phyloP scores from a whole-genome alignment of 1,140 invertebrate species.

The Chionoecetes opilio region DNA sequence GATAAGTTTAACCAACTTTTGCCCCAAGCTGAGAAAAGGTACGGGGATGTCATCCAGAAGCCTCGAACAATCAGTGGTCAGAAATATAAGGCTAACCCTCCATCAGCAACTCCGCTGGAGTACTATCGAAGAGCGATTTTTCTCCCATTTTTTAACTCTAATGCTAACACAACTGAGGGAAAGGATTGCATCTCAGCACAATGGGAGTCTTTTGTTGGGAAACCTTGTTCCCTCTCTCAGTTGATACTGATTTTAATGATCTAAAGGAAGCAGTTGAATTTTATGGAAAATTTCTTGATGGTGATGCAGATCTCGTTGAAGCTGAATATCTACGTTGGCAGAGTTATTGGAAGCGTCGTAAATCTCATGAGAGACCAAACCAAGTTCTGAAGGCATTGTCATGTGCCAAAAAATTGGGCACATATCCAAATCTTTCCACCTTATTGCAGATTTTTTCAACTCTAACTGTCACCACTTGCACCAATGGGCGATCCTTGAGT shows the following conservation, averaged over 20 bases:
- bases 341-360: constrained; percentile 39
- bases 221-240: constrained; percentile 4
- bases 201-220: constrained; percentile 31
- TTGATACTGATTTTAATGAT: background rate
- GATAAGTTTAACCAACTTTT: background rate
- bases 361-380: constrained; percentile 31
- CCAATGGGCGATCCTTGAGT: constrained; percentile 8
- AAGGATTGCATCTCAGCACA: constrained; percentile 29
- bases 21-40: constrained; percentile 2
- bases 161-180: constrained; percentile 32
- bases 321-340: constrained; percentile 29
- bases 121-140: background rate
- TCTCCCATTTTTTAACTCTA: constrained; percentile 13
- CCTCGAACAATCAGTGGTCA: constrained; percentile 35
- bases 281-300: constrained; percentile 47
- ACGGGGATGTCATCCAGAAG: constrained; percentile 40
- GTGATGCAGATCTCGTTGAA: constrained; percentile 32
- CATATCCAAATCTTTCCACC: constrained; percentile 37
- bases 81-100: constrained; percentile 32
- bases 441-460: constrained; percentile 46
- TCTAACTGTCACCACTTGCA: constrained; percentile 18
- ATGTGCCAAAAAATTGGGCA: constrained; percentile 21
- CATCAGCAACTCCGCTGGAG: constrained; percentile 13
- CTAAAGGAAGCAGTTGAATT: constrained; percentile 31
- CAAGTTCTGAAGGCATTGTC: background rate